A percentile compares a stretch with the other conserved stretches of the same genome.
Evolutionary conservation across 1,140 invertebrate genomes (phyloP).

Genomic region (Drosophila novamexicana): DNA sequence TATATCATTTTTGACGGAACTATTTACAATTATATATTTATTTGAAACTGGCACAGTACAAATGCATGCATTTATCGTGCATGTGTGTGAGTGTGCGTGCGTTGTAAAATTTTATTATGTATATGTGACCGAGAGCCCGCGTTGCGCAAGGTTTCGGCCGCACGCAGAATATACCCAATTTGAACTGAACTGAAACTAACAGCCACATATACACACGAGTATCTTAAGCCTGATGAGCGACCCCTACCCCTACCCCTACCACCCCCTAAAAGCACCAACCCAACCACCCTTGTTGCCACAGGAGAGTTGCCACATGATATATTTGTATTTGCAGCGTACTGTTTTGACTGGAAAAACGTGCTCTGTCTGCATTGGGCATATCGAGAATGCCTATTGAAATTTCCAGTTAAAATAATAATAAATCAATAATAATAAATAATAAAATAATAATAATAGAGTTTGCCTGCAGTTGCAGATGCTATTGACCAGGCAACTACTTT

Average conservation of each 20-base stretch:
- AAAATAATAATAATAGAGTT: too few species aligned
- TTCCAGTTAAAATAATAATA: too few species aligned
- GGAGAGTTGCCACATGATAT: conserved; percentile 10
- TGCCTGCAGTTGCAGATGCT: neutral
- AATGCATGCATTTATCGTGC: conserved; percentile 1
- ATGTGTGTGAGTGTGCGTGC: conserved; percentile 19
- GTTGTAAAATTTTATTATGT: conserved; percentile 57
- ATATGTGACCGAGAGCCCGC: conserved; percentile 24
- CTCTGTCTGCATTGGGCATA: neutral
- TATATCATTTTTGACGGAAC: too few species aligned
- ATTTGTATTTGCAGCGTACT: neutral
- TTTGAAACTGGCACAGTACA: neutral
- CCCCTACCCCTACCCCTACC: neutral
- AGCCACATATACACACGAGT: conserved; percentile 49
- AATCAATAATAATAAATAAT: too few species aligned
- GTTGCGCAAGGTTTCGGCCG: conserved; percentile 59
- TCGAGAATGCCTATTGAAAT: neutral
- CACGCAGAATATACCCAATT: conserved; percentile 63
- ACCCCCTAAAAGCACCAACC: neutral
- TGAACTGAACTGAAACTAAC: conserved; percentile 65
- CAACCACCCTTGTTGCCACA: conserved; percentile 7
- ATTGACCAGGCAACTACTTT: neutral
- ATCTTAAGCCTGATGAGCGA: conserved; percentile 1
- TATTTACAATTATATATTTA: neutral
- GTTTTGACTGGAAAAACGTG: neutral